Base-by-base conservation (phyloP, 1,140 invertebrate genomes). In the Zaprionus inermis region DNA sequence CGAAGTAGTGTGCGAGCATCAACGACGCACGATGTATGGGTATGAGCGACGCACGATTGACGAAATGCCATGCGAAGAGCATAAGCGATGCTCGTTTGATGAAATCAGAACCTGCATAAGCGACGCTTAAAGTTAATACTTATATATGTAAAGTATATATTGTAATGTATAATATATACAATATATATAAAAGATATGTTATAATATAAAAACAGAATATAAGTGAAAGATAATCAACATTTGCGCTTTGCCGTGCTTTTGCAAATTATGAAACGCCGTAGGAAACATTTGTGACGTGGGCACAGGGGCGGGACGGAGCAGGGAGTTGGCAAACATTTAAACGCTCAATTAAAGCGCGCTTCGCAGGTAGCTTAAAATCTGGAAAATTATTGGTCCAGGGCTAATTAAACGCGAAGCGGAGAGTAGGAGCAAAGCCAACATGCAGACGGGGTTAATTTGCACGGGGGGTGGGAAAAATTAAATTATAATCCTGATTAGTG, bases 401-500 rank as follows among this genome's bases (percentile, higher is more conserved):
- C 74, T 73, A 81, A 81, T 81, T 81, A 69, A 61, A 32, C 30
- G 49, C 32, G 24, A 28, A 5, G 24, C 24, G 5, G 24, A 28
- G 3, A 24, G 20, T 46, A 24, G 18, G 44, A 36, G 16, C 30
- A 10, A 18, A 10, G 22, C 2, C 14, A 51, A 28, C 32, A 24
- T 30, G 1, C 38, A 49, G 51, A 46, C 52, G 58, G 36, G 32
- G 12, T 52, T 72, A 76, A 80, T 76, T 63, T 51, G 51, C 57
- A 18, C 5, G 57, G 36, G 28, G 18, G 44, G 6, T 28, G 32
- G 28, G 3, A 61, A 73, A 68, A 73, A 76, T 79, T 72, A 67
- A 84, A 83, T 83, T 84, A 79, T 69, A 68, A 70, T 76, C 70
- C 72, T 38, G 57, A 63, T 72, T 72, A 72, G 56, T 65, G 41